Evolutionary conservation across 2,888 invertebrate genomes (phyloP), one percentile per base, ranked within the genome.

Genomic region (Diadegma fenestrale): DNA sequence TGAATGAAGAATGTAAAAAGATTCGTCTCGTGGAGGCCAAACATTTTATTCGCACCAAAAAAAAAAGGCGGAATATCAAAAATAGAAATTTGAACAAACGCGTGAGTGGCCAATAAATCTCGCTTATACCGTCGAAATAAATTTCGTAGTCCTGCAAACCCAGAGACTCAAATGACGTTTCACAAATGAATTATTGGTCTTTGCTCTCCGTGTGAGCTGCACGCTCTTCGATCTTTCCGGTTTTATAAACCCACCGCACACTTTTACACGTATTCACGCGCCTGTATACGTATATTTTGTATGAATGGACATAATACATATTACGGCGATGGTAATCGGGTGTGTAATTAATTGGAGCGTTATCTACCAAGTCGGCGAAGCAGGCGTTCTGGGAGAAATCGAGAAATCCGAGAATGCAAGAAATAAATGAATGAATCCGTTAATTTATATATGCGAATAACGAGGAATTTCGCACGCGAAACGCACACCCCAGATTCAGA

Each of bases 321-420:
- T 79, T 63, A 71, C 69, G n/a, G n/a, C 61, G 79, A 79, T 79
- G 79, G 71, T 79, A 79, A 79, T 79, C 79, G 61, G 22, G 63
- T 63, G 61, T 79, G 79, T 79, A 79, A 79, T 79, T 79, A 79
- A 79, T 79, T 69, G 71, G 63, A 58, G 79, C 30, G 63, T 71
- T 79, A 71, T 79, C 71, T 64, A 64, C 45, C 12, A 37, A 68
- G 61, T 71, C 71, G 45, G 58, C 61, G 58, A 43, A 33, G n/a
- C n/a, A n/a, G 54, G 68, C 78, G 68, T 54, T 68, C 58, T 61
- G 33, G 79, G 79, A 30, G 79, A 71, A 79, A 69, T 41, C 78
- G 37, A 66, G 51, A 77, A 41, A 48, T 77, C 66, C 58, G 54
- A 66, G 66, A 77, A 71, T 79, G 58, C 61, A 41, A 63, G 45